Conservation (phyloP, 2,888 invertebrate genomes). For the Lymantria dispar region DNA sequence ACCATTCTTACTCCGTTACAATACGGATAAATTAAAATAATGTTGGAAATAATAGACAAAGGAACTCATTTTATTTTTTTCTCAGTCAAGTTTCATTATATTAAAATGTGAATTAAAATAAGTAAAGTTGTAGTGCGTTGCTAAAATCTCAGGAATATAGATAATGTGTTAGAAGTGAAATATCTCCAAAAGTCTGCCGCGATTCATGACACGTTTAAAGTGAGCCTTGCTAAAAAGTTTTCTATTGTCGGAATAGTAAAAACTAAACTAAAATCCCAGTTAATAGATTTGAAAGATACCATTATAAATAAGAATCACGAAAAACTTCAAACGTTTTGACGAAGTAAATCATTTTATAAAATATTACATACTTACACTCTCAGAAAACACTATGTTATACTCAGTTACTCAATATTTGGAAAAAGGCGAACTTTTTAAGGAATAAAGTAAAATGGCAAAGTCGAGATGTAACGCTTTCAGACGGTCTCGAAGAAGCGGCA, state of each 20-base stretch:
- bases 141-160: no score
- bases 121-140: no score
- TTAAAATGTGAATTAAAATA: no score
- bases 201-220: no score
- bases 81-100: no score
- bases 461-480: conserved; percentile 77
- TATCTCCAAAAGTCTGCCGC: no score
- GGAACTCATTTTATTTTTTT: no score
- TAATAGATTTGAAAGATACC: not conserved
- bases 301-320: not conserved
- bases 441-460: conserved; percentile 68
- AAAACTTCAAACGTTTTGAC: not conserved
- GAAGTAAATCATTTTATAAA: not conserved
- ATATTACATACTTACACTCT: conserved; percentile 6
- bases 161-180: no score
- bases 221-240: not conserved
- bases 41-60: no score
- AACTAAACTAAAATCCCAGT: not conserved
- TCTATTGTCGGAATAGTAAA: not conserved
- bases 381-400: conserved; percentile 25
- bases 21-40: no score
- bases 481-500: conserved; percentile 75
- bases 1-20: no score
- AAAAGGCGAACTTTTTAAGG: conserved; percentile 67
- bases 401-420: conserved; percentile 35